A percentile compares a stretch with the other conserved stretches of the same genome.
Evolutionary conservation across 2,113 vertebrate species (phyloP).

Genomic region (Ammodytes dubius): DNA sequence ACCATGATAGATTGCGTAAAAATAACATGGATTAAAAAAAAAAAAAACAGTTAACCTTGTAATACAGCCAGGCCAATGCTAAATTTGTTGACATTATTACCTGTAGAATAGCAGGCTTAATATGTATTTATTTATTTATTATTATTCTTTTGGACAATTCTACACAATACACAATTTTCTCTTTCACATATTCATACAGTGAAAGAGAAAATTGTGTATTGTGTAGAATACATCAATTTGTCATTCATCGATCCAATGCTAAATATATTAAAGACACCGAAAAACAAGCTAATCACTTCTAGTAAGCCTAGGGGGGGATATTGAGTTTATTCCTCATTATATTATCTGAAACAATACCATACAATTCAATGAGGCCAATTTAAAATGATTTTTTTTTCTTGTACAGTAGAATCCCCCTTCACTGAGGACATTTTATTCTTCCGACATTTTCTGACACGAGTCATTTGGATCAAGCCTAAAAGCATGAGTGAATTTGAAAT

Average conservation of each 20-base stretch:
- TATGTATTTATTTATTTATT: too few relatives aligned
- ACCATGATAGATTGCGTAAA: neutral
- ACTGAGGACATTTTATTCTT: neutral
- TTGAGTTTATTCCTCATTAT: neutral
- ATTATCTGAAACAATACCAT: neutral
- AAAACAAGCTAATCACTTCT: neutral
- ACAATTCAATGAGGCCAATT: neutral
- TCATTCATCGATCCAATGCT: neutral
- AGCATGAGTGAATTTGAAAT: neutral
- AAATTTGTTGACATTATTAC: too few relatives aligned
- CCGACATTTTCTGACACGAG: neutral
- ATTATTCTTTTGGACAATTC: too few relatives aligned
- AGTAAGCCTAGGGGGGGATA: neutral
- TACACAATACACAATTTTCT: too few relatives aligned
- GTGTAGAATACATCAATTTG: neutral
- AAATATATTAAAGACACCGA: neutral
- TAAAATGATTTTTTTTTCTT: neutral
- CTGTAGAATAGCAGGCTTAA: too few relatives aligned
- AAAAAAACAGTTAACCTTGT: too few relatives aligned
- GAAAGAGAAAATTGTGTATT: too few relatives aligned
- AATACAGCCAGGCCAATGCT: neutral
- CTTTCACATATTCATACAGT: too few relatives aligned
- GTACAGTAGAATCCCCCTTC: neutral
- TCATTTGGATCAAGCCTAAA: neutral
- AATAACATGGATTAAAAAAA: neutral